A percentile compares a stretch with the other conserved stretches of the same genome.
These are phyloP conservation scores for Meganola albula DNA, from an alignment of 2,888 invertebrate species.

Conservation along the genomic window DNA sequence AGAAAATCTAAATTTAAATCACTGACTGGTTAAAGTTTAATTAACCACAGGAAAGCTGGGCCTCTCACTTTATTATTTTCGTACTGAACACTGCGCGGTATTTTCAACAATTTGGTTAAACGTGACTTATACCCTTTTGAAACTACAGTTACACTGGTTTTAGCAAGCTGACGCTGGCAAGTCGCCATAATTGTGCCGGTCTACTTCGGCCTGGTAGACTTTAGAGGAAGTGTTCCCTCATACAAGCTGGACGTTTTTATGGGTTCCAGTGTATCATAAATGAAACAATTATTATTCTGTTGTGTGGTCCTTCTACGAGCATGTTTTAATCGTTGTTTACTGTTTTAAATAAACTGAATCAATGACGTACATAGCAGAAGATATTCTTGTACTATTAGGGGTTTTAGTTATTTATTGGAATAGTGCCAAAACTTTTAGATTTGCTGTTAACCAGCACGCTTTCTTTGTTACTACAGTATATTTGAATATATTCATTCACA, in stretches of 20 bases:
- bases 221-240: slow-evolving; percentile 41
- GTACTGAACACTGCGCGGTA: slow-evolving; percentile 40
- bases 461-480: no score
- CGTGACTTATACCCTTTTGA: slow-evolving; percentile 55
- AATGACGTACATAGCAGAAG: no score
- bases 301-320: slow-evolving; percentile 10
- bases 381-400: no score
- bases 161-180: slow-evolving; percentile 57
- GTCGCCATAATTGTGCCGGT: slow-evolving; percentile 58
- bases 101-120: slow-evolving; percentile 54
- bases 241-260: slow-evolving; percentile 56
- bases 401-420: no score
- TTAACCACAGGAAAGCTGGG: no score
- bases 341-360: no score
- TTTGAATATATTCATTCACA: no score
- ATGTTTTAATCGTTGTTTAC: neutral
- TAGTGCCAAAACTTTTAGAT: no score
- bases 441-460: no score
- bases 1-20: no score
- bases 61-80: no score
- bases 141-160: slow-evolving; percentile 47
- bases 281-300: slow-evolving; percentile 30
- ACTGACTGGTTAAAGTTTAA: no score
- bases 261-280: slow-evolving; percentile 38
- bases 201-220: slow-evolving; percentile 43